A percentile compares a stretch with the other conserved stretches of the same genome.
These are phyloP conservation scores for Ormyrus labotus DNA, from an alignment of 2,888 invertebrate genomes.

Conservation along the genomic window DNA sequence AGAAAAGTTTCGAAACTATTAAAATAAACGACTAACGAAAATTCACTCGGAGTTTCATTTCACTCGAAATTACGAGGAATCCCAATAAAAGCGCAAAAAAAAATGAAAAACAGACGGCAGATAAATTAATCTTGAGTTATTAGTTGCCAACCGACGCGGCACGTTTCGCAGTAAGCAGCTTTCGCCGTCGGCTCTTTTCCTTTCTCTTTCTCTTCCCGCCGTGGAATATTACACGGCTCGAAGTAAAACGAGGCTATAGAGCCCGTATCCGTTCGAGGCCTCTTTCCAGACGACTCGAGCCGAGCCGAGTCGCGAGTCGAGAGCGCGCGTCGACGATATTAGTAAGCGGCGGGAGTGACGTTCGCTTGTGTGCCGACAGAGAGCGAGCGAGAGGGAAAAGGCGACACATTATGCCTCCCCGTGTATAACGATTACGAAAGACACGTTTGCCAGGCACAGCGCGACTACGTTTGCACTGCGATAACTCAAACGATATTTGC, in stretches of 20 bases:
- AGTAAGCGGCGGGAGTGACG: not conserved
- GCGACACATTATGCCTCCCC: not conserved
- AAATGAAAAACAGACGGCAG: slow-evolving; percentile 25
- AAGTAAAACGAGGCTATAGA: not conserved
- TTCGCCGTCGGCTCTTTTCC: not conserved
- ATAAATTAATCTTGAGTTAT: slow-evolving; percentile 50
- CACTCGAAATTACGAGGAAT: too few species aligned
- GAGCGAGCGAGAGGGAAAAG: not conserved
- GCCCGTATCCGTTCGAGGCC: too few species aligned
- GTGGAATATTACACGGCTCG: slow-evolving; percentile 32
- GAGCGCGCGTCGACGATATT: slow-evolving; percentile 19
- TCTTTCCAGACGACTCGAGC: not conserved
- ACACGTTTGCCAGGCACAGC: not conserved
- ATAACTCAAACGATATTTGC: slow-evolving; percentile 49
- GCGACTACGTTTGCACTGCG: slow-evolving; percentile 37
- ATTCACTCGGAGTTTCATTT: too few species aligned
- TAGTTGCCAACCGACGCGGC: slow-evolving; percentile 21
- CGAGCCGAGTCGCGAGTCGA: not conserved
- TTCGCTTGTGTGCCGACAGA: slow-evolving; percentile 9
- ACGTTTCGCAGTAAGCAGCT: slow-evolving; percentile 27
- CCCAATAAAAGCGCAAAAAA: too few species aligned
- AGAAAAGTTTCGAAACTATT: too few species aligned
- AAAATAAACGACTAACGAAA: too few species aligned
- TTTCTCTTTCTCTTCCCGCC: not conserved
- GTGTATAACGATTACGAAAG: slow-evolving; percentile 17